Evolutionary conservation across 2,113 vertebrate species (phyloP).

Genomic region (Oxyruncus cristatus): DNA sequence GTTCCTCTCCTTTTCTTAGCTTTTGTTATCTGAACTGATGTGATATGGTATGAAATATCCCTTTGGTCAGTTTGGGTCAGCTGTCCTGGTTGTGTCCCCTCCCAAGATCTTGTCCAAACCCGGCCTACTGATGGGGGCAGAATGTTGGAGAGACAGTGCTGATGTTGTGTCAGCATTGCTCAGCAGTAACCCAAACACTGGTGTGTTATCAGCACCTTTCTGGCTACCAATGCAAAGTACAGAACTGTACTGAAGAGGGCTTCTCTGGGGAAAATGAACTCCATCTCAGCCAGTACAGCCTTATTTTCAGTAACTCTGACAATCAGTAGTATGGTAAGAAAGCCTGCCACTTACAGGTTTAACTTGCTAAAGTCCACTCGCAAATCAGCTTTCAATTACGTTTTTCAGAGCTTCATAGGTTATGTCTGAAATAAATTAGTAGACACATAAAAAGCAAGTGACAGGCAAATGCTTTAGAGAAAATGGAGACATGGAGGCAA

Average conservation of each 20-base stretch:
- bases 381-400: neutral
- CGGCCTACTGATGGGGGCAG: neutral
- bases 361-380: neutral
- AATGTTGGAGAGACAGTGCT: neutral
- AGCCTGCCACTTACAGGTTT: neutral
- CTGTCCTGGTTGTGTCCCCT: neutral
- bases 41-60: neutral
- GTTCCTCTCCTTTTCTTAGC: fast-evolving
- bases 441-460: neutral
- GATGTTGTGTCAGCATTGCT: neutral
- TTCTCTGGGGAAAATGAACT: neutral
- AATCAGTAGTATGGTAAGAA: neutral
- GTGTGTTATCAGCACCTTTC: neutral
- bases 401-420: neutral
- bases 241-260: too few relatives aligned
- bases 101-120: neutral
- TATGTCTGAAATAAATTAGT: neutral
- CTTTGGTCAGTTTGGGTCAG: neutral
- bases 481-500: neutral
- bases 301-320: neutral
- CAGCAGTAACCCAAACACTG: neutral
- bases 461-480: neutral
- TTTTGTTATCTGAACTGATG: neutral
- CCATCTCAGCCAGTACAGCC: neutral
- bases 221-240: neutral